Evolutionary conservation across 2,797 vertebrate genomes (phyloP), one percentile per base, ranked within the genome.

Genomic region (Menidia menidia): DNA sequence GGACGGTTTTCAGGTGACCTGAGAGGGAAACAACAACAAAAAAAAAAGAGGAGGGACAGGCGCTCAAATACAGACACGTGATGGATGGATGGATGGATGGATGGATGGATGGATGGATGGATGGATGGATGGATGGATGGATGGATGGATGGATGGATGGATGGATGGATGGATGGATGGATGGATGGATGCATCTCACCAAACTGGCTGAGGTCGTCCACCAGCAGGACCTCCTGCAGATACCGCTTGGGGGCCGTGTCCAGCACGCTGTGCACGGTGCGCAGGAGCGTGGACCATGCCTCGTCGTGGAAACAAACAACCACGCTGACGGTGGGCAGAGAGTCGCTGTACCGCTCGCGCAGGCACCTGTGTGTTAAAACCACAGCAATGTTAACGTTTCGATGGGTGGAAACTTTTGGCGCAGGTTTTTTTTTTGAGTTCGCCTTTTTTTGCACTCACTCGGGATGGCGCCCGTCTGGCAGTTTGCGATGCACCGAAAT

Each of bases 231-330:
- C 86, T 97, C 96, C 67, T 91, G 93, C 64, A 97, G 93, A 39
- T 87, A 67, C 52, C 78, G 82, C 77, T 71, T 92, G 3, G 96
- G 94, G 0, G 89, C 91, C 0, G 95, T 96, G 60, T 93, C 87
- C 18, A 96, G 91, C 62, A 97, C 87, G 70, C 95, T 97, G 86
- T 96, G 96, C 60, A 96, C 91, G 0, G 96, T 96, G 83, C 95
- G 94, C 84, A 97, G 87, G 13, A 97, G 92, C 51, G 93, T 93
- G 73, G 95, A 93, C 96, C 95, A 96, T 58, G 93, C 94, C 87
- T 96, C 95, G 0, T 96, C 88, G 2, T 94, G 95, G 88, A 97
- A 96, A 75, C 95, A 96, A 82, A 97, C 94, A 61, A 97, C 89
- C 66, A 97, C 57, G 53, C 94, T 97, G 60, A 95, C 94, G 0